Evolutionary conservation across 2,888 invertebrate species (phyloP).

Genomic region (Odontomyia ornata): DNA sequence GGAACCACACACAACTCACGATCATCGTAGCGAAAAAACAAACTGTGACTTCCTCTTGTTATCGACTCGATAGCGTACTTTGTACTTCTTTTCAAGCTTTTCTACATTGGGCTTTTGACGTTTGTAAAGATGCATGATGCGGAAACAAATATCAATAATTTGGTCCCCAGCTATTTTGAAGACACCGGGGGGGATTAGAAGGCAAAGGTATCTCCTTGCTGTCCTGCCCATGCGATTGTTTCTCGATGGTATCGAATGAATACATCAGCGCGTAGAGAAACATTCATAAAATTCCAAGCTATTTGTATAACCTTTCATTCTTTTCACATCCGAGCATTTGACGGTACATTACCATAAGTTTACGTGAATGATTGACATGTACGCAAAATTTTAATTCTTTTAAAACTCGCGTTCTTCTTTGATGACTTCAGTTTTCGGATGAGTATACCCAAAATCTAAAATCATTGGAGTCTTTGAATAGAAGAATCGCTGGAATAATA

Average conservation of each 20-base stretch:
- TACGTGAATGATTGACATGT: slow-evolving; percentile 99
- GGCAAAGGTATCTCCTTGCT: slow-evolving; percentile 87
- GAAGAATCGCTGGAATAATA: too few relatives aligned
- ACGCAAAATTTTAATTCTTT: slow-evolving; percentile 99
- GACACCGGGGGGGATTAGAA: slow-evolving; percentile 78
- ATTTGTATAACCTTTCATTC: slow-evolving; percentile 91
- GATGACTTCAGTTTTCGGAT: slow-evolving; percentile 94
- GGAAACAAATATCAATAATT: slow-evolving; percentile 83
- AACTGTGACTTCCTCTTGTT: too few relatives aligned
- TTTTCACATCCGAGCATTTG: slow-evolving; percentile 90
- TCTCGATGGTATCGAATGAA: slow-evolving; percentile 96
- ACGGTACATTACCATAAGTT: slow-evolving; percentile 91
- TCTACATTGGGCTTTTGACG: slow-evolving; percentile 81
- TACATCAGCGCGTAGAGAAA: slow-evolving; percentile 94
- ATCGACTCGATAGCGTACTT: too few relatives aligned
- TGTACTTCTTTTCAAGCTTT: slow-evolving; percentile 75
- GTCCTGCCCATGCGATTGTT: slow-evolving; percentile 99
- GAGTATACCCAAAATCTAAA: slow-evolving; percentile 93
- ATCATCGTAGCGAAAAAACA: too few relatives aligned
- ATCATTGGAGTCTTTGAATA: slow-evolving; percentile 90
- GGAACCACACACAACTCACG: too few relatives aligned
- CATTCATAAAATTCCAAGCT: slow-evolving; percentile 99
- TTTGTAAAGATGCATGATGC: slow-evolving; percentile 85
- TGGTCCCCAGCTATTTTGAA: slow-evolving; percentile 86
- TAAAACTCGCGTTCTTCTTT: slow-evolving; percentile 94